Conservation (phyloP, 2,113 vertebrate species). For the Calyptomena viridis region DNA sequence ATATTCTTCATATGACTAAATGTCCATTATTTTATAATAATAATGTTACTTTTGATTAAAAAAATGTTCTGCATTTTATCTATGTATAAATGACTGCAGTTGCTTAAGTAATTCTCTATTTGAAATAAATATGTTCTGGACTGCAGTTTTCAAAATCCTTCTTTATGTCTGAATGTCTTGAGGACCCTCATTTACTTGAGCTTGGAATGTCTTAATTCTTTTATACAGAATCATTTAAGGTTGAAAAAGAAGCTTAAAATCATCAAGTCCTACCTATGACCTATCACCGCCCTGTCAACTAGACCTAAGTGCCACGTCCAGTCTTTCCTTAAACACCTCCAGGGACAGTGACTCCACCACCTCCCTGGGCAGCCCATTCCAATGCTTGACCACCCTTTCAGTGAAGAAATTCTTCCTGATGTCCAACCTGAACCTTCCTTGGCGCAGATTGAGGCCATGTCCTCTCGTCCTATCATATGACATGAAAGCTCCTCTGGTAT, state of each 20-base stretch:
- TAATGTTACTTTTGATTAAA: not conserved
- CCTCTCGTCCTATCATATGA: not conserved
- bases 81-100: not conserved
- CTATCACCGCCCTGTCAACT: not conserved
- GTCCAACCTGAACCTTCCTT: not conserved
- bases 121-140: not conserved
- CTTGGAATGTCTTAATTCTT: not conserved
- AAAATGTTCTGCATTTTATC: not conserved
- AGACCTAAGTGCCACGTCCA: fast-evolving
- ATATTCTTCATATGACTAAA: not conserved
- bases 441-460: not conserved
- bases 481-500: not conserved
- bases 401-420: not conserved
- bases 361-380: not conserved
- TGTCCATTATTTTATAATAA: not conserved
- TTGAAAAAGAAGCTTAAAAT: not conserved
- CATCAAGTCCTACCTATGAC: not conserved
- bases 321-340: not conserved
- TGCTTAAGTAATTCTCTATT: not conserved
- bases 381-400: not conserved
- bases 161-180: not conserved
- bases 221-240: not conserved
- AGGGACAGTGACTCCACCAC: not conserved
- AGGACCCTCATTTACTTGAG: not conserved
- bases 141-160: not conserved